phyloP scores from a whole-genome alignment of 2,113 vertebrate species.

The Erythrocebus patas region DNA sequence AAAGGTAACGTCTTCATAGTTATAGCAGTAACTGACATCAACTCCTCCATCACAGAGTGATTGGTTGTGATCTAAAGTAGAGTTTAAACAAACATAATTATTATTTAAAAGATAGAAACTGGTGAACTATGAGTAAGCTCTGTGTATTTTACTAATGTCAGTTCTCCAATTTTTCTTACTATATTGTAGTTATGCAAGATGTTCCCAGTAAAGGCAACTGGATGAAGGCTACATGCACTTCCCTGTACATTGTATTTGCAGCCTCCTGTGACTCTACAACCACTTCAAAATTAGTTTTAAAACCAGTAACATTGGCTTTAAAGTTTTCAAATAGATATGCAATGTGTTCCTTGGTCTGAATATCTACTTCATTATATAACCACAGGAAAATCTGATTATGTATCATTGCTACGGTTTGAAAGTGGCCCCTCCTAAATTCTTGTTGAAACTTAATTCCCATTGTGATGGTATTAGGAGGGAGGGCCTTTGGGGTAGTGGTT shows the following conservation, averaged over 20 bases:
- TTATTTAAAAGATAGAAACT: background rate
- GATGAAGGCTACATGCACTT: background rate
- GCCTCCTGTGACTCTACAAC: background rate
- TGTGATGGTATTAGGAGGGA: background rate
- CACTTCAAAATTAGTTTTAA: background rate
- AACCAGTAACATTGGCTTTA: background rate
- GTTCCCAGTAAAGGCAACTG: background rate
- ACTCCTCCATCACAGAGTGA: slow-evolving; percentile 77
- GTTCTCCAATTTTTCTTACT: background rate
- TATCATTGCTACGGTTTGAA: background rate
- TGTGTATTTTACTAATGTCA: background rate
- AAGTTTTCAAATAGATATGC: background rate
- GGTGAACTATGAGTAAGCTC: background rate
- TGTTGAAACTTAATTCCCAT: background rate
- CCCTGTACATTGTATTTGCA: background rate
- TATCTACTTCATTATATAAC: background rate
- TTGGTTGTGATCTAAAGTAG: slow-evolving; percentile 73
- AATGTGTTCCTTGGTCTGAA: background rate
- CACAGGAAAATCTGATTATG: background rate
- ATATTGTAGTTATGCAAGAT: background rate
- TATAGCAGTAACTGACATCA: slow-evolving; percentile 74
- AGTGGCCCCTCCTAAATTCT: background rate
- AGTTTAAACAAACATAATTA: background rate
- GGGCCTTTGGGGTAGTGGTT: background rate
- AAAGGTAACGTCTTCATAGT: slow-evolving; percentile 71